Percentiles rank a stretch among this genome's conserved stretches.
phyloP scores from a whole-genome alignment of 2,113 vertebrate species.

The Hippocampus zosterae region DNA sequence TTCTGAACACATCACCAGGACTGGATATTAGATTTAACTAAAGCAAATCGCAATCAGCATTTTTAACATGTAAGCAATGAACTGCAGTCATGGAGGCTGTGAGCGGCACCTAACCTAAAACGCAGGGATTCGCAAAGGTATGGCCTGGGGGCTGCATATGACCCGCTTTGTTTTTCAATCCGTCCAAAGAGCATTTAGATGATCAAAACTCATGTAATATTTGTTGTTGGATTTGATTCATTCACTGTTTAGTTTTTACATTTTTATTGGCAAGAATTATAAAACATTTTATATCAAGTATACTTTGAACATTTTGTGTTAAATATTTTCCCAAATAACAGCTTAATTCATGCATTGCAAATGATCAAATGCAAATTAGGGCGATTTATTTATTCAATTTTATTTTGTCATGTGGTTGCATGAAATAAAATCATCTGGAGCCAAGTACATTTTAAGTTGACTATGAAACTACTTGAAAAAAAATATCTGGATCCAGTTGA shows the following conservation, averaged over 20 bases:
- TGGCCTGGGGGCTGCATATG: neutral
- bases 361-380: neutral
- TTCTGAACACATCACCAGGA: neutral
- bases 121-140: neutral
- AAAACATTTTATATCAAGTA: too few relatives aligned
- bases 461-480: too few relatives aligned
- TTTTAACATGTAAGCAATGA: neutral
- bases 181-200: neutral
- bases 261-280: neutral
- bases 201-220: neutral
- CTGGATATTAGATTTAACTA: neutral
- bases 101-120: neutral
- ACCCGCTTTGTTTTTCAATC: neutral
- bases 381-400: too few relatives aligned
- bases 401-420: too few relatives aligned
- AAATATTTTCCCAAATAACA: neutral
- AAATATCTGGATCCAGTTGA: too few relatives aligned
- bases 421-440: too few relatives aligned
- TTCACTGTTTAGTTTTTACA: neutral
- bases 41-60: neutral
- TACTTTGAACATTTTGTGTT: too few relatives aligned
- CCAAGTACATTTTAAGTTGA: too few relatives aligned
- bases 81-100: neutral
- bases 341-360: neutral
- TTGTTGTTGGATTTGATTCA: neutral